Base-by-base conservation (phyloP, 2,888 invertebrate genomes). In the Ischnura elegans region DNA sequence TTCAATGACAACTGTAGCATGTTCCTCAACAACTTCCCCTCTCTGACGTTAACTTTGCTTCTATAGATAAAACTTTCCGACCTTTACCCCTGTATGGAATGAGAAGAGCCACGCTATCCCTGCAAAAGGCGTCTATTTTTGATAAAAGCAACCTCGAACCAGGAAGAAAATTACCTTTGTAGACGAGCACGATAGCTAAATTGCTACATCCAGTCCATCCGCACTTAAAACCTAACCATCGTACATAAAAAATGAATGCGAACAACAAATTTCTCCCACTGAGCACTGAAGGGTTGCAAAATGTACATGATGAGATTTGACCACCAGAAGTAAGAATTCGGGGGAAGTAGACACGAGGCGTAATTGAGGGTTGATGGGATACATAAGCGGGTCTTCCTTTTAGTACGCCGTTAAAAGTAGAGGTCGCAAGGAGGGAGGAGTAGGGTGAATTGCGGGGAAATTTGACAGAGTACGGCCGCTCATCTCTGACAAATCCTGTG, bases 401-500 rank as follows among this genome's bases (percentile, higher is more conserved):
- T 76, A 76, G 76, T 76, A 36, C 76, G 36, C 36, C 76, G 76
- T 76, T 76, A 76, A 76, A 76, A 13, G 36, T 13, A 36, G 76
- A 36, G 36, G 76, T 16, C 76, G 36, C 29, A 8, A 19, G 13
- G 2, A 10, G 5, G 76, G 76, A 13, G 76, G 36, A 36, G 13
- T n/a, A 36, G 76, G 76, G 36, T 16, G n/a, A 25, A 6, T 2
- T 29, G 76, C 0, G 76, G 76, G 36, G 16, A 5, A 36, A 36
- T 76, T 76, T 36, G 13, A 36, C 76, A 76, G 76, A 76, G 76
- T 76, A 76, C 76, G 76, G 29, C 76, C 36, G 76, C 76, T 76
- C 76, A 76, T 76, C 76, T 76, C 29, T 76, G 76, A 76, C 76
- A 29, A 76, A 76, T 76, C 76, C 76, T 36, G 76, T 36, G 76